phyloP scores from a whole-genome alignment of 2,797 vertebrate species.

The Gastrophryne carolinensis region DNA sequence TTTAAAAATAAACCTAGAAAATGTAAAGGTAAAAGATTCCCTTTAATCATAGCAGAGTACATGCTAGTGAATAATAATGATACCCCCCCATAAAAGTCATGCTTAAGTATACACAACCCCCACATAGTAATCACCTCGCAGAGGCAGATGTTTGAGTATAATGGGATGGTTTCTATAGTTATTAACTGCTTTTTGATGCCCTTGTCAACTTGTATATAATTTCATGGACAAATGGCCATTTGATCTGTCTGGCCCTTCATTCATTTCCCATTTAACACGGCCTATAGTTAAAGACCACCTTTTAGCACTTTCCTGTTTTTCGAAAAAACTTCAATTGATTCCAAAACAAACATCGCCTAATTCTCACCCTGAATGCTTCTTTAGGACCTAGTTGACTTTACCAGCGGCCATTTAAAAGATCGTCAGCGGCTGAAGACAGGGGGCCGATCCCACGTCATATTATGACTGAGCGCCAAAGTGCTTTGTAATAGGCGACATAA shows the following conservation, averaged over 20 bases:
- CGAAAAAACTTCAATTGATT: not conserved
- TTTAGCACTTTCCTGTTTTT: slow-evolving; percentile 36
- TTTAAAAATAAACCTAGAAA: too few species aligned
- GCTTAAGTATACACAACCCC: not conserved
- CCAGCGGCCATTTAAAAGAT: not conserved
- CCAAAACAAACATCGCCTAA: not conserved
- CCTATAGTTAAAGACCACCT: slow-evolving; percentile 17
- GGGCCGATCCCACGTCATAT: not conserved
- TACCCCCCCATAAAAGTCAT: too few species aligned
- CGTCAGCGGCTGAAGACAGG: slow-evolving; percentile 26
- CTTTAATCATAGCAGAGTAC: too few species aligned
- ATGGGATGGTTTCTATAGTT: not conserved
- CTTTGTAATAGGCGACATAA: slow-evolving; percentile 28
- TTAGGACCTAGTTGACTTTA: slow-evolving; percentile 24
- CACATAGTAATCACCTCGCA: not conserved
- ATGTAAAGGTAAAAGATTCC: too few species aligned
- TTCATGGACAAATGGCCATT: not conserved
- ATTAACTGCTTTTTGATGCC: not conserved
- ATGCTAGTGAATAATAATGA: too few species aligned
- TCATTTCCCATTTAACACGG: not conserved
- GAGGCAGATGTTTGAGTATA: not conserved
- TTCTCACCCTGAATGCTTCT: not conserved
- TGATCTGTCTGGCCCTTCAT: not conserved
- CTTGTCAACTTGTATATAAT: not conserved
- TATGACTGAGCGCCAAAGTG: slow-evolving; percentile 22